phyloP scores from a whole-genome alignment of 2,888 invertebrate species.

The Gymnocheta viridis region DNA sequence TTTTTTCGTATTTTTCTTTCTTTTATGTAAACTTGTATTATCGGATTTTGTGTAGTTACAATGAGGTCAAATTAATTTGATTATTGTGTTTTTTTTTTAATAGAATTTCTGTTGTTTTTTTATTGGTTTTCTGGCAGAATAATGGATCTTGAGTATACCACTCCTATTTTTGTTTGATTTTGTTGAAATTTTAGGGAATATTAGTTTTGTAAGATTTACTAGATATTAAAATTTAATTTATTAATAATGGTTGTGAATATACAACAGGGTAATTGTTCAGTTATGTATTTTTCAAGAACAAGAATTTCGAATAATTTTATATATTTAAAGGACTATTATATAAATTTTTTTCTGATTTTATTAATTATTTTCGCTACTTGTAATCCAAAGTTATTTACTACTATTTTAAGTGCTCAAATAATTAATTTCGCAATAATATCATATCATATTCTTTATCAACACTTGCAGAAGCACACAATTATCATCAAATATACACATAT shows the following conservation, averaged over 20 bases:
- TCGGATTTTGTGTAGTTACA: slow-evolving; percentile 55
- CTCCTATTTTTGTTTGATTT: slow-evolving; percentile 16
- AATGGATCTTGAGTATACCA: neutral
- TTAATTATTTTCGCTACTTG: neutral
- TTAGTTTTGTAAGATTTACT: neutral
- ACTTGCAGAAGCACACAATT: neutral
- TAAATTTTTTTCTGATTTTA: no score
- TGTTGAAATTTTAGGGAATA: slow-evolving; percentile 19
- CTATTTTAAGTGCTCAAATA: neutral
- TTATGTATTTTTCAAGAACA: no score
- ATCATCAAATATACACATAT: neutral
- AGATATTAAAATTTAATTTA: slow-evolving; percentile 8
- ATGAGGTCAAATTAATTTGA: slow-evolving; percentile 65
- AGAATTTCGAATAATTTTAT: no score
- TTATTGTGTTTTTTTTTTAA: neutral
- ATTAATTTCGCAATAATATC: neutral
- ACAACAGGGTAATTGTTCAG: no score
- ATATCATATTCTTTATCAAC: neutral
- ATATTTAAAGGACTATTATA: no score
- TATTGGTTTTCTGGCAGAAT: neutral
- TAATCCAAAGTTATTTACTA: neutral
- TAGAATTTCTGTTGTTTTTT: neutral
- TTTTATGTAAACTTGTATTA: slow-evolving; percentile 43
- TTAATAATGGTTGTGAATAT: no score
- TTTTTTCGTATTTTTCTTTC: slow-evolving; percentile 18